Conservation (phyloP, 1,140 invertebrate species). For the Diabrotica undecimpunctata region DNA sequence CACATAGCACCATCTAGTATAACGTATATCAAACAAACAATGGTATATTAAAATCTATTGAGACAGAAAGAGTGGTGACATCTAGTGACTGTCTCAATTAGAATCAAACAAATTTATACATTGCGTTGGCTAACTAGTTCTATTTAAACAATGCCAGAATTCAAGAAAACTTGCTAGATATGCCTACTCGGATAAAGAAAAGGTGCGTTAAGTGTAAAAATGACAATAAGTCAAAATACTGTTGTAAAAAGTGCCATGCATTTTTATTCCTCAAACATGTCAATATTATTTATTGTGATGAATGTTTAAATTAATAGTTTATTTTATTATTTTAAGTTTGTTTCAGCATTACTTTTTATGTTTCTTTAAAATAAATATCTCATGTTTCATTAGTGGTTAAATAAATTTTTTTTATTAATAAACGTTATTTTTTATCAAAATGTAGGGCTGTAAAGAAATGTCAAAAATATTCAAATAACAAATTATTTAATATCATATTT, state of each 20-base stretch:
- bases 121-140: not conserved
- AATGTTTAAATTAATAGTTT: too few species aligned
- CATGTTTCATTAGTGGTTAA: not conserved
- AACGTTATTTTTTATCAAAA: not conserved
- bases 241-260: too few species aligned
- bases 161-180: not conserved
- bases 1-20: too few species aligned
- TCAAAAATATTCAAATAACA: not conserved
- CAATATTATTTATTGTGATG: too few species aligned
- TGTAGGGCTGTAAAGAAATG: not conserved
- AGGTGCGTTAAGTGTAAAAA: not conserved
- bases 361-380: not conserved
- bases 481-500: not conserved
- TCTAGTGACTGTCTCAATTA: too few species aligned
- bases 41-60: too few species aligned
- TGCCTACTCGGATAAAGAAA: not conserved
- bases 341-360: not conserved
- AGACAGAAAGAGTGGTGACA: too few species aligned
- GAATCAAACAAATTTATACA: too few species aligned
- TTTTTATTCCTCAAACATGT: too few species aligned
- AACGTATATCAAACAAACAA: too few species aligned
- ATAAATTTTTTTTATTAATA: not conserved
- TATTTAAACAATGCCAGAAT: not conserved
- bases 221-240: not conserved
- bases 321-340: not conserved